Base-by-base conservation (phyloP, 1,140 invertebrate genomes). In the Oedothorax gibbosus region DNA sequence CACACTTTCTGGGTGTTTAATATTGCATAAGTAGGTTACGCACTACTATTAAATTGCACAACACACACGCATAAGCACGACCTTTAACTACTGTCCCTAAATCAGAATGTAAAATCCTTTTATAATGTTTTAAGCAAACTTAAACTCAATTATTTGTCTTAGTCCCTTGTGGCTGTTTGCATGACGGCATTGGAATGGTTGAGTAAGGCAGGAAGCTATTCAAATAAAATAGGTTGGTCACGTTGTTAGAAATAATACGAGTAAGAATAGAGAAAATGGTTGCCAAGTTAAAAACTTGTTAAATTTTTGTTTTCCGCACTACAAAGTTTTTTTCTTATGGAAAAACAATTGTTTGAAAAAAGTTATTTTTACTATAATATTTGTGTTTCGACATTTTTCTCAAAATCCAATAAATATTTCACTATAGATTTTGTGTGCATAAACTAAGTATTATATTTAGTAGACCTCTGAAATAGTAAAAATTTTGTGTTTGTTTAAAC, bases 211-310 rank as follows among this genome's bases (percentile, higher is more conserved):
- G 56, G 72, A 75, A 75, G 72, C 14, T 56, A 75, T 15, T 56
- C 20, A 75, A 75, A 57, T n/a, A 75, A 75, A 57, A 75, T 60
- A 60, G n/a, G n/a, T 21, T 18, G 12, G 50, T 71, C 50, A 71
- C 69, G n/a, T 60, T 60, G 9, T n/a, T 14, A n/a, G n/a, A 60
- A 60, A 60, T 3, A n/a, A 12, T 60, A n/a, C n/a, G 57, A 14
- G 57, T 60, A 11, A 60, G 5, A 35, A 35, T 35, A 5, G 12
- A 14, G 57, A 60, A 60, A 60, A 60, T 6, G 3, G 4, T 7
- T 14, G 9, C 12, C n/a, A 14, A 7, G 3, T 60, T 14, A 14
- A 60, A 6, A 6, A 60, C n/a, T 14, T 7, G 10, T 57, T 11
- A 7, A 14, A 0, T 14, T 60, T 60, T 60, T 35, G 35, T 35